phyloP scores from a whole-genome alignment of 2,113 vertebrate species.

The Zapornia atra region DNA sequence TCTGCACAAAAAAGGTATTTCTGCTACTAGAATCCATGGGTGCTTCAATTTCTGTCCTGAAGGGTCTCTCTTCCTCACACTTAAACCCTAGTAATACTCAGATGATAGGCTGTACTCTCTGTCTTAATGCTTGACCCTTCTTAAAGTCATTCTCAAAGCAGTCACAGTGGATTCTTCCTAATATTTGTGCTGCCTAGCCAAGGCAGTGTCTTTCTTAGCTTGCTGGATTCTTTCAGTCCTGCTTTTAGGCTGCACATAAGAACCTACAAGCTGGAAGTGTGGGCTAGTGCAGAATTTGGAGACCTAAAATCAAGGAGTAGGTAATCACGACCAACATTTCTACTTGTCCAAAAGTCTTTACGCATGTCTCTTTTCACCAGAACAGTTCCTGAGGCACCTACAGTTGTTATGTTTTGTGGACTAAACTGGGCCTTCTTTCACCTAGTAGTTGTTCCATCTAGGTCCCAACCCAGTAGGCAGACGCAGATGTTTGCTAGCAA shows the following conservation, averaged over 20 bases:
- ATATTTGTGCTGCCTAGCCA: not conserved
- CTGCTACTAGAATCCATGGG: not conserved
- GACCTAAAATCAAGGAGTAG: not conserved
- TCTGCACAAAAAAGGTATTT: not conserved
- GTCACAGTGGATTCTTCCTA: not conserved
- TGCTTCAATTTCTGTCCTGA: not conserved
- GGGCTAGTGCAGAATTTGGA: not conserved
- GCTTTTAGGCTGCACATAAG: not conserved
- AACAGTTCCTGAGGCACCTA: not conserved
- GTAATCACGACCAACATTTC: not conserved
- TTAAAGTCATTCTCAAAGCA: not conserved
- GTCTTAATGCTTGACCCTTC: not conserved
- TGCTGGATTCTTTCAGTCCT: not conserved
- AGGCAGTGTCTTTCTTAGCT: not conserved
- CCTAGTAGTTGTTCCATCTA: not conserved
- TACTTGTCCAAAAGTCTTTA: not conserved
- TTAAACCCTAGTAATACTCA: not conserved
- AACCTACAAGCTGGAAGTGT: not conserved
- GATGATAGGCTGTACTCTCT: not conserved
- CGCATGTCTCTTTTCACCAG: not conserved
- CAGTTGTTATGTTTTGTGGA: not conserved
- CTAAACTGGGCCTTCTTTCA: not conserved
- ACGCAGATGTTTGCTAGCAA: not conserved
- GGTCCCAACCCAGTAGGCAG: not conserved
- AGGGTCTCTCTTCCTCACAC: not conserved